Evolutionary conservation across 2,888 invertebrate species (phyloP).

Genomic region (Sinotaia quadrata): DNA sequence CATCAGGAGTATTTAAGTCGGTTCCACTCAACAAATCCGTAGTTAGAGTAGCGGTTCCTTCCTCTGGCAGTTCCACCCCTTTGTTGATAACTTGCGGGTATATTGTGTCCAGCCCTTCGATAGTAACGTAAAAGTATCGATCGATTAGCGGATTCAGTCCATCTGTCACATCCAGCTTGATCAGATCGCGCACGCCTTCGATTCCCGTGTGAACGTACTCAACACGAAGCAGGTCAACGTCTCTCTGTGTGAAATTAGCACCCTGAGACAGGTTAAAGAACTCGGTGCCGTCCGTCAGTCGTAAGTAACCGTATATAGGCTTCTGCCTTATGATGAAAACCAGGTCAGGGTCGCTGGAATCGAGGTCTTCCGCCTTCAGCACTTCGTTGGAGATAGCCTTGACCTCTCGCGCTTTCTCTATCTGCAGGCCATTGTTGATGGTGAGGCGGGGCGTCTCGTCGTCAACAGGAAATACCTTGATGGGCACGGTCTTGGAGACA

Average conservation of each 20-base stretch:
- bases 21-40: constrained; percentile 68
- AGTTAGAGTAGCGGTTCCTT: constrained; percentile 65
- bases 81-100: constrained; percentile 68
- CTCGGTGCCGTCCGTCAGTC: constrained; percentile 39
- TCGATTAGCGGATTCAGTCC: constrained; percentile 70
- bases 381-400: constrained; percentile 63
- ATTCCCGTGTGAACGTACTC: constrained; percentile 66
- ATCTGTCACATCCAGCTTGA: constrained; percentile 72
- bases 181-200: constrained; percentile 68
- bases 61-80: constrained; percentile 69
- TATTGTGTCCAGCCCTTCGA: constrained; percentile 66
- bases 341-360: constrained; percentile 65
- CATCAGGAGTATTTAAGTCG: constrained; percentile 68
- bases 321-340: constrained; percentile 64
- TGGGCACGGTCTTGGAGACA: constrained; percentile 63
- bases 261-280: constrained; percentile 64
- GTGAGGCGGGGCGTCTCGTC: constrained; percentile 71
- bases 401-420: constrained; percentile 64
- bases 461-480: constrained; percentile 70
- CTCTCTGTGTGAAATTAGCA: constrained; percentile 69
- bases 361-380: constrained; percentile 69
- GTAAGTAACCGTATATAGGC: constrained; percentile 67
- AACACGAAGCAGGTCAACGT: constrained; percentile 65
- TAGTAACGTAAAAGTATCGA: constrained; percentile 68
- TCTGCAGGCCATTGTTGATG: constrained; percentile 70